These are phyloP conservation scores for Asarcornis scutulata DNA, from an alignment of 2,113 vertebrate genomes.

Conservation along the genomic window DNA sequence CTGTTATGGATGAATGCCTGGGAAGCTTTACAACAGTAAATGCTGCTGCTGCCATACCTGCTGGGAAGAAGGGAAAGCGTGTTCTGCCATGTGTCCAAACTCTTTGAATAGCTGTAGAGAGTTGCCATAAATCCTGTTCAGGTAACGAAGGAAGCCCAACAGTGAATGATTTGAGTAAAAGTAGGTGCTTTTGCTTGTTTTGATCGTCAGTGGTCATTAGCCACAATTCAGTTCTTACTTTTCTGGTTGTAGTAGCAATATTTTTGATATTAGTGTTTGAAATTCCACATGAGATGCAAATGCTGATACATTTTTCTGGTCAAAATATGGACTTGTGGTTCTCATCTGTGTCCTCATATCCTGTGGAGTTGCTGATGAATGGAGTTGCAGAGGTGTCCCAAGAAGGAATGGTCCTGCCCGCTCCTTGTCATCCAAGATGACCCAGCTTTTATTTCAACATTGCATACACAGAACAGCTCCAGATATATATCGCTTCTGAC, in stretches of 20 bases:
- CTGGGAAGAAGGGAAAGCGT: not conserved
- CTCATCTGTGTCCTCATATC: not conserved
- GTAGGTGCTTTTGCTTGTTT: not conserved
- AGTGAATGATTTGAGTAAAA: not conserved
- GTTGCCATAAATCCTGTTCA: not conserved
- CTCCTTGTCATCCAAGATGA: not conserved
- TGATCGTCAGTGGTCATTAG: not conserved
- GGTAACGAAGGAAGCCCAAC: not conserved
- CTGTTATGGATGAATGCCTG: not conserved
- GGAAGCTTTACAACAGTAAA: not conserved
- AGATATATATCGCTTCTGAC: not conserved
- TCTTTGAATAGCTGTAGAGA: not conserved
- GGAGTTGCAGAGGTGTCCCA: not conserved
- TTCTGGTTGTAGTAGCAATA: not conserved
- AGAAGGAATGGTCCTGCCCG: not conserved
- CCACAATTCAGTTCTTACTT: not conserved
- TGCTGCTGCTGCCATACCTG: not conserved
- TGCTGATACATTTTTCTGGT: not conserved
- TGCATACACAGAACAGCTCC: not conserved
- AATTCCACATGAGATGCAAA: not conserved
- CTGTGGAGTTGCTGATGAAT: not conserved
- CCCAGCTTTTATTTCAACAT: not conserved
- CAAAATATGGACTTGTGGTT: not conserved
- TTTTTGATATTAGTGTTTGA: not conserved
- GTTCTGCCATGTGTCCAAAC: fast-evolving